Conservation (phyloP, 2,797 vertebrate genomes). For the Clarias platycephalus region DNA sequence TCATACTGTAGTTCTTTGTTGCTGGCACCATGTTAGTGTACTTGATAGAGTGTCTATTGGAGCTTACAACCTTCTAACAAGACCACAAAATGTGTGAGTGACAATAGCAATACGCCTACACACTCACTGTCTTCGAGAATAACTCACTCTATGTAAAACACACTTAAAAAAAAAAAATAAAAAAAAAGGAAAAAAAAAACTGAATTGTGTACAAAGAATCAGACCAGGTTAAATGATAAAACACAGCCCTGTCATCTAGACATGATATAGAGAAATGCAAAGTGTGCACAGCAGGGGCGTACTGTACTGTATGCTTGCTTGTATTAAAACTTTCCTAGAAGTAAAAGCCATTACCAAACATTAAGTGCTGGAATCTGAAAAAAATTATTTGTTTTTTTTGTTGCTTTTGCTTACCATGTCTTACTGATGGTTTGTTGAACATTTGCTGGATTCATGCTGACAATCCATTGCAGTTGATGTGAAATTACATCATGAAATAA, state of each 20-base stretch:
- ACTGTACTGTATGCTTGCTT: not conserved
- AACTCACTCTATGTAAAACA: not conserved
- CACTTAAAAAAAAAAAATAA: not conserved
- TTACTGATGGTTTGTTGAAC: not conserved
- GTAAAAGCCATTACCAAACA: not conserved
- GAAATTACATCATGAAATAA: not conserved
- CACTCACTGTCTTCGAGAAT: too few relatives aligned
- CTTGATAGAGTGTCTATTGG: not conserved
- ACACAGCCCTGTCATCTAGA: not conserved
- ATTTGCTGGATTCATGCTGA: slow-evolving; percentile 6
- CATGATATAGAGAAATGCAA: not conserved
- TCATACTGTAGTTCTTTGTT: not conserved
- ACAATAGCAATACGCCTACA: slow-evolving; percentile 3
- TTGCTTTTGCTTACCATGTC: not conserved
- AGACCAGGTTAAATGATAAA: not conserved
- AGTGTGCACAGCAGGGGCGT: not conserved
- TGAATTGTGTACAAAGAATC: not conserved
- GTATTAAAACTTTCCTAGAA: not conserved
- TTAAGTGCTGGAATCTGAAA: not conserved
- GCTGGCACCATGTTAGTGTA: not conserved
- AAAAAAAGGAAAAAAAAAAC: not conserved
- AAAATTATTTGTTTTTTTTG: not conserved
- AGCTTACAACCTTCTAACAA: not conserved
- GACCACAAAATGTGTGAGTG: not conserved
- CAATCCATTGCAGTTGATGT: not conserved